These are phyloP conservation scores for Macrosoma leucophasiata DNA, from an alignment of 2,888 invertebrate species.

Conservation along the genomic window DNA sequence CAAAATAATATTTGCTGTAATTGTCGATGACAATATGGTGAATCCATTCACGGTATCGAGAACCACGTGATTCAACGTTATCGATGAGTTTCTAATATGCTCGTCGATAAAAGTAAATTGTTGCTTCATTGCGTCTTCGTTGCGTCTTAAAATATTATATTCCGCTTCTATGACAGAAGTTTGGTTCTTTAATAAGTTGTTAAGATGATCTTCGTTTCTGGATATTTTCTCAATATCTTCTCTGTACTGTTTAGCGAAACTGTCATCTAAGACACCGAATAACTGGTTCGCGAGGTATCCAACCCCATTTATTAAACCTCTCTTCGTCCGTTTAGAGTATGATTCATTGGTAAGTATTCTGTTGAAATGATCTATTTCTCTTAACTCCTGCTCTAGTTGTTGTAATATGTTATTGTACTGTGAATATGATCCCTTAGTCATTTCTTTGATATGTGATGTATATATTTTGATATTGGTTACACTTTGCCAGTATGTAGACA, in stretches of 20 bases:
- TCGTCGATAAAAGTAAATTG: constrained; percentile 6
- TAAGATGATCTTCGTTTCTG: constrained; percentile 1
- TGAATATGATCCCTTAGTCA: background rate
- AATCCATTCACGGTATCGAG: background rate
- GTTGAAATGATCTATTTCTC: constrained; percentile 13
- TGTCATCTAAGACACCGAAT: constrained; percentile 21
- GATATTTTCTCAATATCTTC: constrained; percentile 12
- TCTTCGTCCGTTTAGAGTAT: constrained; percentile 8
- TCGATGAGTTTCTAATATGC: constrained; percentile 3
- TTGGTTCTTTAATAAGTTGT: constrained; percentile 2
- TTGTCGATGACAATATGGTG: background rate
- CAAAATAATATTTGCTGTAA: constrained; percentile 2
- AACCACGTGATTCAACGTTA: background rate
- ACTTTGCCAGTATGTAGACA: constrained; percentile 9
- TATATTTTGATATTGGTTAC: constrained; percentile 2
- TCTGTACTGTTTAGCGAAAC: constrained; percentile 19
- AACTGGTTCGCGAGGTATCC: constrained; percentile 15
- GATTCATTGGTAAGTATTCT: constrained; percentile 13
- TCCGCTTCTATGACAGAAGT: constrained; percentile 6
- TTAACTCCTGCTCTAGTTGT: constrained; percentile 4
- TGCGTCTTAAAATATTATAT: constrained; percentile 6
- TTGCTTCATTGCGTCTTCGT: constrained; percentile 7
- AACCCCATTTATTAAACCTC: constrained; percentile 20
- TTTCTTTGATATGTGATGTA: background rate
- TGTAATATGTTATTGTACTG: constrained; percentile 2